phyloP scores from a whole-genome alignment of 2,113 vertebrate species.

The Cyphomyrus discorhynchus region DNA sequence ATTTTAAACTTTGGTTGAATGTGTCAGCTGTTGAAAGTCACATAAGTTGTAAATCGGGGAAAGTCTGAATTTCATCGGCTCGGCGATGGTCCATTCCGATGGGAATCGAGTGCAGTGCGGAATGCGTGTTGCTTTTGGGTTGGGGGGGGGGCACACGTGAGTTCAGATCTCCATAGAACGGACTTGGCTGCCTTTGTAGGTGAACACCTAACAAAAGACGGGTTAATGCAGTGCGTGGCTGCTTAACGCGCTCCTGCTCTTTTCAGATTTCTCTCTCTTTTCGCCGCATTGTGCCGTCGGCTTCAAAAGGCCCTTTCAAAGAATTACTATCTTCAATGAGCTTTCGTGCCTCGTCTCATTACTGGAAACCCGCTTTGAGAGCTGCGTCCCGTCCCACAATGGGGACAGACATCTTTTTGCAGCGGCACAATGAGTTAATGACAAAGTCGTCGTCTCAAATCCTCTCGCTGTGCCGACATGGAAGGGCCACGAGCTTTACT shows the following conservation, averaged over 20 bases:
- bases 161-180: slow-evolving; percentile 38
- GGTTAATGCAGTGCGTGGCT: slow-evolving; percentile 52
- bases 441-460: slow-evolving; percentile 65
- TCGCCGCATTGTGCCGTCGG: slow-evolving; percentile 48
- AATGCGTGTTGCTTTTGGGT: slow-evolving; percentile 24
- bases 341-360: slow-evolving; percentile 64
- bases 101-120: slow-evolving; percentile 33
- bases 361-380: slow-evolving; percentile 61
- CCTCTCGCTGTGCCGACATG: slow-evolving; percentile 48
- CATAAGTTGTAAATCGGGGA: background rate
- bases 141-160: slow-evolving; percentile 35
- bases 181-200: slow-evolving; percentile 53
- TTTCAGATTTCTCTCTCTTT: slow-evolving; percentile 48
- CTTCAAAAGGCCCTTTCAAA: slow-evolving; percentile 64
- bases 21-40: background rate
- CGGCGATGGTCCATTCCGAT: slow-evolving; percentile 17
- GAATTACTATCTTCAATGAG: slow-evolving; percentile 43
- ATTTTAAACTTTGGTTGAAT: background rate
- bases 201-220: slow-evolving; percentile 57
- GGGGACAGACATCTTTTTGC: slow-evolving; percentile 52
- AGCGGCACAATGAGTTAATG: slow-evolving; percentile 47
- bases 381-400: slow-evolving; percentile 57
- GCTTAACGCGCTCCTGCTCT: slow-evolving; percentile 60
- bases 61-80: background rate
- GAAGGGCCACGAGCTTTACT: slow-evolving; percentile 36